A percentile compares a stretch with the other conserved stretches of the same genome.
Conservation (phyloP, 53 echinoderm and acorn worm species). For the Holothuria scabra region DNA sequence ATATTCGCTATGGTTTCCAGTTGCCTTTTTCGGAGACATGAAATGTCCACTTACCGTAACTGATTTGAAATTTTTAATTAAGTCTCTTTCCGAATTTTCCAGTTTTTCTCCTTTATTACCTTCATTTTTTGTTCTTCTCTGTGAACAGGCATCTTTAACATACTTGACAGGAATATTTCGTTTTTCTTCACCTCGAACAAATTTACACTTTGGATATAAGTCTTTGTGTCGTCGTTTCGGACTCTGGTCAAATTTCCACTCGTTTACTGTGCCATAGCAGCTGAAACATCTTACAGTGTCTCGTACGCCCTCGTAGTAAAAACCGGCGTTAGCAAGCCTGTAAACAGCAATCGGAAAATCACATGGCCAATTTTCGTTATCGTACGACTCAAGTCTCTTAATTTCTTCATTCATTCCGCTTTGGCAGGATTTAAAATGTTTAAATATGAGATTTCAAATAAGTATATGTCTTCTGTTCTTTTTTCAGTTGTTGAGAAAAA, state of each 20-base stretch:
- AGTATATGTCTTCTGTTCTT: no score
- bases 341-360: background rate
- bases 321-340: constrained; percentile 28
- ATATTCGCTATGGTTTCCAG: constrained; percentile 15
- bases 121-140: background rate
- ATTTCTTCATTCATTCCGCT: constrained; percentile 28
- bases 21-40: background rate
- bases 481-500: no score
- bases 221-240: constrained; percentile 14
- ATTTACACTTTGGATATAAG: constrained; percentile 7
- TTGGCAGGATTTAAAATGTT: no score
- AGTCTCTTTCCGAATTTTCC: background rate
- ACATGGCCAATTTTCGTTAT: background rate
- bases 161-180: background rate
- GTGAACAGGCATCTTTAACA: background rate
- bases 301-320: constrained; percentile 25
- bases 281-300: constrained; percentile 26
- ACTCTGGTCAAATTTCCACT: background rate
- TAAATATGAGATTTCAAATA: no score
- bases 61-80: background rate
- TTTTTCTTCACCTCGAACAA: background rate
- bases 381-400: constrained; percentile 7
- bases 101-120: background rate
- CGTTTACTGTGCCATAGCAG: background rate
- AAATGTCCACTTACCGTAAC: background rate